Conservation (phyloP, 2,888 invertebrate species). For the Amiota communis region DNA sequence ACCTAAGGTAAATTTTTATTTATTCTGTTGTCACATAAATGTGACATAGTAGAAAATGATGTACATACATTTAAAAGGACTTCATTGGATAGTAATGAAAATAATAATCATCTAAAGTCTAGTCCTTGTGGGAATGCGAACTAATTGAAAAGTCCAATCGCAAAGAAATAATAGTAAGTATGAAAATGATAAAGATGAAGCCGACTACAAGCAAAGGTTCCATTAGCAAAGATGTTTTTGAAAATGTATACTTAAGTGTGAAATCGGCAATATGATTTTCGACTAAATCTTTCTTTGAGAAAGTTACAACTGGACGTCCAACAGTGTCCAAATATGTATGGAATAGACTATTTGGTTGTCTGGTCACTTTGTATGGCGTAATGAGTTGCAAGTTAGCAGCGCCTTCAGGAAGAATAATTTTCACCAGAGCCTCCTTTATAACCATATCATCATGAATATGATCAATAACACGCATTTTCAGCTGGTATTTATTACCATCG, state of each 20-base stretch:
- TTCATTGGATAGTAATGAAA: too few relatives aligned
- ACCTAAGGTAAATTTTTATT: too few relatives aligned
- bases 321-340: conserved; percentile 96
- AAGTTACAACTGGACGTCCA: conserved; percentile 90
- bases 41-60: too few relatives aligned
- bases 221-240: conserved; percentile 87
- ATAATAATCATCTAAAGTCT: not conserved
- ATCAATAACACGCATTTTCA: conserved; percentile 96
- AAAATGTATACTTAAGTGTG: conserved; percentile 90
- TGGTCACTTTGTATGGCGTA: conserved; percentile 86
- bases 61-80: too few relatives aligned
- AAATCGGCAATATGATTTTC: conserved; percentile 98
- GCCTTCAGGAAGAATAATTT: conserved; percentile 95
- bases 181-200: conserved; percentile 91
- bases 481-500: conserved; percentile 83
- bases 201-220: conserved; percentile 93
- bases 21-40: too few relatives aligned
- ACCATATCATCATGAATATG: conserved; percentile 98
- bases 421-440: conserved; percentile 89
- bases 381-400: conserved; percentile 85
- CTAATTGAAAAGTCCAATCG: conserved; percentile 96
- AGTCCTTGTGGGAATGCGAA: conserved; percentile 68
- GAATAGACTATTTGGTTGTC: conserved; percentile 83
- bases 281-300: conserved; percentile 89
- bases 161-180: conserved; percentile 93